Evolutionary conservation across 53 echinoderm and acorn worm genomes (phyloP).

Genomic region (Mesocentrotus franciscanus): DNA sequence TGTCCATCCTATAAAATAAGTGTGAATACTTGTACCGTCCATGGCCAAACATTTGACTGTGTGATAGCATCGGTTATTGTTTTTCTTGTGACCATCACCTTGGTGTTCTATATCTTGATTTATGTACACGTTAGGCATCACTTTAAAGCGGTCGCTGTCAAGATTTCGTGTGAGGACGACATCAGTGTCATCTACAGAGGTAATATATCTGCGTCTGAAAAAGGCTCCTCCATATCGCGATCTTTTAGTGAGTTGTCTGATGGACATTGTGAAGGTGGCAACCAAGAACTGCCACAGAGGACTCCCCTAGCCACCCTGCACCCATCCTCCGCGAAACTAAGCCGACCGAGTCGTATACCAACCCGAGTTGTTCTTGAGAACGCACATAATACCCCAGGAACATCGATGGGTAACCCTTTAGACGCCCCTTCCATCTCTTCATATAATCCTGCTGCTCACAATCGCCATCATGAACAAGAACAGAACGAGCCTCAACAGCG

Average conservation of each 20-base stretch:
- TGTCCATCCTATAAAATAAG: neutral
- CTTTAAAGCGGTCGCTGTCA: neutral
- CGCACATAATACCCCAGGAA: neutral
- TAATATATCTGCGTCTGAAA: neutral
- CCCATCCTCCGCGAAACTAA: constrained; percentile 13
- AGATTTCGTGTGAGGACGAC: neutral
- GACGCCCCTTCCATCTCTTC: neutral
- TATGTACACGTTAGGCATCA: constrained; percentile 2
- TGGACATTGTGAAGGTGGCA: neutral
- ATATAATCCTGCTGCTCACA: neutral
- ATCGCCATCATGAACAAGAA: neutral
- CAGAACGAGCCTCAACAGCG: neutral
- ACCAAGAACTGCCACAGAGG: neutral
- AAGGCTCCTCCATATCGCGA: neutral
- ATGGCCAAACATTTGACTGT: neutral
- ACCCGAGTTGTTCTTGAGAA: neutral
- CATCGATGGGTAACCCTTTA: neutral
- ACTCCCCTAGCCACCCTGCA: neutral
- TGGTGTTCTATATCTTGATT: constrained; percentile 14
- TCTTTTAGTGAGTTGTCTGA: neutral
- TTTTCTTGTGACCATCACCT: neutral
- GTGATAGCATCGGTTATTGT: neutral
- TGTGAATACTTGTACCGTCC: constrained; percentile 3
- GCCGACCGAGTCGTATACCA: neutral
- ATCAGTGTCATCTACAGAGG: neutral